Conservation (phyloP, 2,797 vertebrate genomes). For the Acestrorhynchus altus region DNA sequence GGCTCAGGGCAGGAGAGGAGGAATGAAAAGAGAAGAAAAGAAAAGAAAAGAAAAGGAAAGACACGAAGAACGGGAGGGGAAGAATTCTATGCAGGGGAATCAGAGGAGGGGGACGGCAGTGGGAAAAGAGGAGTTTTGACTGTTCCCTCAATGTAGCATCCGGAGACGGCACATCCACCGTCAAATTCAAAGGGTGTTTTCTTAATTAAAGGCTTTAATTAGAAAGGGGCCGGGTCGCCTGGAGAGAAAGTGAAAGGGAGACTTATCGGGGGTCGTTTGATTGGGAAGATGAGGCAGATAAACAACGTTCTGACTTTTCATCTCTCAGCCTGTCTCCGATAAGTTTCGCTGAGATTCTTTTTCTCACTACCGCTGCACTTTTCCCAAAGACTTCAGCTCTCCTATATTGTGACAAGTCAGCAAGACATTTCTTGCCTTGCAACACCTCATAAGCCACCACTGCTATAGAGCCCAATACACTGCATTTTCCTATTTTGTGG, state of each 20-base stretch:
- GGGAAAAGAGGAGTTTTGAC: conserved; percentile 61
- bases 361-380: conserved; percentile 20
- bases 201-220: conserved; percentile 71
- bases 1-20: conserved; percentile 44
- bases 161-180: conserved; percentile 65
- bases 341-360: conserved; percentile 39
- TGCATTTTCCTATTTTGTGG: too few relatives aligned
- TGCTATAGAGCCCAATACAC: conserved; percentile 11
- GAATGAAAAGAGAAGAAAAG: not conserved
- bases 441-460: conserved; percentile 29
- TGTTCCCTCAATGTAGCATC: conserved; percentile 68
- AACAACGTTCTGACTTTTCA: conserved; percentile 45
- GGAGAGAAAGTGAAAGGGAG: conserved; percentile 32
- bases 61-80: conserved; percentile 22
- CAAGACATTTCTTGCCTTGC: conserved; percentile 31
- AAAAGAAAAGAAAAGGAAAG: not conserved
- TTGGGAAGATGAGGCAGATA: conserved; percentile 47
- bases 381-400: not conserved
- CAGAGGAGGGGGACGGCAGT: conserved; percentile 59
- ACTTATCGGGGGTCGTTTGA: conserved; percentile 35
- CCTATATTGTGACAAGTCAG: conserved; percentile 10
- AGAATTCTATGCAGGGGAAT: conserved; percentile 52
- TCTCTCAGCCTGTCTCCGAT: conserved; percentile 34
- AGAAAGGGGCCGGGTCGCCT: conserved; percentile 47
- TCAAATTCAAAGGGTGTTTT: conserved; percentile 77